phyloP scores from a whole-genome alignment of 2,888 invertebrate genomes.

The Melangyna quadrimaculata region DNA sequence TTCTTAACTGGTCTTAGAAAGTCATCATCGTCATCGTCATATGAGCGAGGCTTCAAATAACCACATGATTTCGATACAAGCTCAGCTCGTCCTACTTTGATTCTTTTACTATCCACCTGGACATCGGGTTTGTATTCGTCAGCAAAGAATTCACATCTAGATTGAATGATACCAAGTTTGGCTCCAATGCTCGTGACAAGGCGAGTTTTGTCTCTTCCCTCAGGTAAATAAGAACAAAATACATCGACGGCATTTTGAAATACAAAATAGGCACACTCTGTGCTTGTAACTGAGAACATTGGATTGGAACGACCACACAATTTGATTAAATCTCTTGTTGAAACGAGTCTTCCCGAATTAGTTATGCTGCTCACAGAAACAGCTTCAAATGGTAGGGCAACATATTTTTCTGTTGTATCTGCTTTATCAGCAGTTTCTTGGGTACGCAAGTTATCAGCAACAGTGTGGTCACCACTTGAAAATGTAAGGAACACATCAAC shows the following conservation, averaged over 20 bases:
- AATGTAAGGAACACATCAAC: slow-evolving; percentile 92
- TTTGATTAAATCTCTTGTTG: slow-evolving; percentile 94
- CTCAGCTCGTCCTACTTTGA: slow-evolving; percentile 88
- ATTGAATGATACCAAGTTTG: slow-evolving; percentile 90
- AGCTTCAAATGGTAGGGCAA: slow-evolving; percentile 77
- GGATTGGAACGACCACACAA: slow-evolving; percentile 91
- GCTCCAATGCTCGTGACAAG: slow-evolving; percentile 89
- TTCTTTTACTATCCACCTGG: slow-evolving; percentile 81
- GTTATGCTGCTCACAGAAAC: slow-evolving; percentile 73
- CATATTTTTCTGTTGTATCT: slow-evolving; percentile 75
- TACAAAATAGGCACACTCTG: slow-evolving; percentile 81
- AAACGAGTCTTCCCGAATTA: slow-evolving; percentile 85
- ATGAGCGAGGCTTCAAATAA: slow-evolving; percentile 16
- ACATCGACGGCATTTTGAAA: slow-evolving; percentile 95
- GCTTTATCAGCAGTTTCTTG: slow-evolving; percentile 80
- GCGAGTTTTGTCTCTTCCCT: slow-evolving; percentile 85
- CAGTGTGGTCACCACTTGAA: slow-evolving; percentile 86
- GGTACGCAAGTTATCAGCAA: slow-evolving; percentile 77
- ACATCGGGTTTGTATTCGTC: slow-evolving; percentile 90
- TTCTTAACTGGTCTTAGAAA: slow-evolving; percentile 73
- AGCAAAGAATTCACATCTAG: slow-evolving; percentile 91
- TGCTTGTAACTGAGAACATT: slow-evolving; percentile 88
- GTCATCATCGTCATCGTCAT: slow-evolving; percentile 50
- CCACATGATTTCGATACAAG: slow-evolving; percentile 79
- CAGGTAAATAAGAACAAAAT: slow-evolving; percentile 90